Conservation (phyloP, 2,113 vertebrate species). For the Leptosomus discolor region DNA sequence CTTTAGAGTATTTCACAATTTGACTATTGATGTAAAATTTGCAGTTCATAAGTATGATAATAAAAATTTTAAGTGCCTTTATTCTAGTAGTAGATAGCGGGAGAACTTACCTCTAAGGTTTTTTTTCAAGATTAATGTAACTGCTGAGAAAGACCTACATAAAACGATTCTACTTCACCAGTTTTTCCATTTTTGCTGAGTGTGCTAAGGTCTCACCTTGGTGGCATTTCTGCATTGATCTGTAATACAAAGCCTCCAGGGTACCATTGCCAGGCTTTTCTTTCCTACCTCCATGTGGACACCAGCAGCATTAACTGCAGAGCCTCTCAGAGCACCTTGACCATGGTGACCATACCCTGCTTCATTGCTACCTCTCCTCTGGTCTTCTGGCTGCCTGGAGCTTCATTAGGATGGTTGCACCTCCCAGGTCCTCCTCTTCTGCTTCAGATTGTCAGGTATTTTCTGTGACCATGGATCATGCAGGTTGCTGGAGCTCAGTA, state of each 20-base stretch:
- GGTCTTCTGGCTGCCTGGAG: background rate
- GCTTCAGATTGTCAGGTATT: background rate
- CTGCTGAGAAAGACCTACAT: background rate
- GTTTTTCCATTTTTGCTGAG: background rate
- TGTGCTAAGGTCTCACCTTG: background rate
- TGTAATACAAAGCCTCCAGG: background rate
- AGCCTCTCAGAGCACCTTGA: background rate
- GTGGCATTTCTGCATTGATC: background rate
- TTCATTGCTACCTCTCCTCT: background rate
- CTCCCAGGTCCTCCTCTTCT: background rate
- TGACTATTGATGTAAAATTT: background rate
- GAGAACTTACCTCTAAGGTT: background rate
- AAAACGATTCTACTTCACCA: background rate
- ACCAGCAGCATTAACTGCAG: background rate
- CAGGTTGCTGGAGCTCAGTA: background rate
- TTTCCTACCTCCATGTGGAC: background rate
- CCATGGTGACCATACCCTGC: background rate
- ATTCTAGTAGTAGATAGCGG: background rate
- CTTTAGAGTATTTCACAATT: slow-evolving; percentile 20
- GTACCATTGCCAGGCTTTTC: background rate
- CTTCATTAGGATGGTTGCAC: background rate
- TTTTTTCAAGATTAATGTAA: background rate
- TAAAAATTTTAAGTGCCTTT: background rate
- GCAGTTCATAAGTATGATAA: background rate
- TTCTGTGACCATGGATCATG: background rate